Conservation (phyloP, 2,888 invertebrate species). For the Mesorhabditis spiculigera region DNA sequence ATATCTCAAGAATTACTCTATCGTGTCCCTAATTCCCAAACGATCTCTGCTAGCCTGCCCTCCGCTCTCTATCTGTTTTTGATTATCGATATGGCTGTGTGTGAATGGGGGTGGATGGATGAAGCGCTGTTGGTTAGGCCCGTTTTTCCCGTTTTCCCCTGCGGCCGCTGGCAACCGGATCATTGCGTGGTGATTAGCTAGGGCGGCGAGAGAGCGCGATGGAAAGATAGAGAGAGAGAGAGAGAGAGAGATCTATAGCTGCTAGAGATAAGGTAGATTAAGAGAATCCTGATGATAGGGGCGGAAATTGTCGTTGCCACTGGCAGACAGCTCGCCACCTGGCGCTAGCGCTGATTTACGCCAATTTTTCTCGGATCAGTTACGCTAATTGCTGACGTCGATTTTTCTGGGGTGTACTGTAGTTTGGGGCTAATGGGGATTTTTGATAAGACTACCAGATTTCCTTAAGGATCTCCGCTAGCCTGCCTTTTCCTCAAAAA, state of each 20-base stretch:
- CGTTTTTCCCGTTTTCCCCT: no score
- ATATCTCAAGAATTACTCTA: no score
- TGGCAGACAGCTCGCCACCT: neutral
- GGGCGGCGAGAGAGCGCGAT: neutral
- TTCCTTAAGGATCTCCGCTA: no score
- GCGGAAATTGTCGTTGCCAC: neutral
- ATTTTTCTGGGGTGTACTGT: no score
- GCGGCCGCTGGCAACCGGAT: conserved; percentile 5
- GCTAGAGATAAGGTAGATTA: neutral
- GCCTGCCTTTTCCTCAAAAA: no score
- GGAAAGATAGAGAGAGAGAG: no score
- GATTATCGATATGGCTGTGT: neutral
- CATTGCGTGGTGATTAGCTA: conserved; percentile 6
- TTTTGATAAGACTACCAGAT: no score
- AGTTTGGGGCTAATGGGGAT: no score
- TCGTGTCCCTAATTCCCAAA: neutral
- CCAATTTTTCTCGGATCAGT: neutral
- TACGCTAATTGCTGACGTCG: no score
- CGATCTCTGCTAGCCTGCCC: conserved; percentile 9
- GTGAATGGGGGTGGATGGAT: neutral
- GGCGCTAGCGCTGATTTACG: no score
- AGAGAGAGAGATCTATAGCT: conserved; percentile 7
- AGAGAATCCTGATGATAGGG: conserved; percentile 7
- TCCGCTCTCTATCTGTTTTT: conserved; percentile 18
- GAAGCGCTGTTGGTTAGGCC: neutral